Base-by-base conservation (phyloP, 2,888 invertebrate genomes). In the Machimus atricapillus region DNA sequence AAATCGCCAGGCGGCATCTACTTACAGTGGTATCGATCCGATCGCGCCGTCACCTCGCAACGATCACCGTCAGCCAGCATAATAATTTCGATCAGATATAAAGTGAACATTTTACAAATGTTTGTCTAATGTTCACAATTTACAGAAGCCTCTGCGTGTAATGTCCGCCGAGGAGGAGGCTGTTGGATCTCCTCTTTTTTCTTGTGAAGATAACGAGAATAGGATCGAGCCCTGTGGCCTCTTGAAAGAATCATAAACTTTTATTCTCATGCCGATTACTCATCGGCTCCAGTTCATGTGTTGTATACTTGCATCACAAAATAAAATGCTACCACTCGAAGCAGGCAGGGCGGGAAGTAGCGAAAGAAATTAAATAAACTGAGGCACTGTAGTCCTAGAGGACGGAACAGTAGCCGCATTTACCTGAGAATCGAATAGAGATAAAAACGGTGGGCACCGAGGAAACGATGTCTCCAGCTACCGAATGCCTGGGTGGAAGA, bases 21-120 rank as follows among this genome's bases (percentile, higher is more conserved):
- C 23, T 85, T 19, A 40, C 16, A 40, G 74, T 58, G 16, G 40
- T 58, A 78, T 77, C 77, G 77, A 78, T 66, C 40, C 52, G 78
- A 86, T 86, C 85, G 58, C 52, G 16, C 34, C 78, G 56, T 86
- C 77, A 77, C 56, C 77, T 86, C 58, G 77, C 58, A 56, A 56
- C 77, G 77, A 86, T 86, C 86, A 43, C 77, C 46, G 77, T 78
- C 78, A 77, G 23, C 27, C 46, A 31, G 34, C 77, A 58, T 78
- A 86, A 86, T 86, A 86, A 86, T 37, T 86, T 86, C 77, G 86
- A 86, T 86, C 86, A 78, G 86, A 86, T 86, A 86, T 78, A 52
- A 78, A 77, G 58, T 31, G 86, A 86, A 86, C 86, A 86, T 27
- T 85, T 86, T 78, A 86, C 86, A 86, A 86, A 86, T 86, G 86